Conservation (phyloP, 2,888 invertebrate genomes). For the Listrodromus nycthemerus region DNA sequence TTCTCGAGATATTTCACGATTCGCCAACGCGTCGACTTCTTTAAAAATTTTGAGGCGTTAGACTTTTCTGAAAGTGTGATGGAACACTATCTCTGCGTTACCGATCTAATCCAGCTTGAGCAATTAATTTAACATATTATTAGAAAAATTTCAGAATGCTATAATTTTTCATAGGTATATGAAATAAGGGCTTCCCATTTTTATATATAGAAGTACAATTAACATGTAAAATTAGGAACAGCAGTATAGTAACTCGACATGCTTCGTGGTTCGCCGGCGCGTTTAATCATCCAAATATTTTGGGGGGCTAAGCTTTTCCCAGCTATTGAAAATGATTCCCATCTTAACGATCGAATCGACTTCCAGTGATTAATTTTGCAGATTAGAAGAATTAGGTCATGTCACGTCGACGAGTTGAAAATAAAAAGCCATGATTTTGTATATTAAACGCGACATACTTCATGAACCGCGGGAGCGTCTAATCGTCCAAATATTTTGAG, state of each 20-base stretch:
- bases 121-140: too few relatives aligned
- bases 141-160: too few relatives aligned
- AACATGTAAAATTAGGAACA: too few relatives aligned
- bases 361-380: background rate
- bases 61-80: too few relatives aligned
- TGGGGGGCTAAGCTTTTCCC: slow-evolving; percentile 66
- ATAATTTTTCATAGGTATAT: too few relatives aligned
- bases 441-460: slow-evolving; percentile 25
- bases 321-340: background rate
- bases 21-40: slow-evolving; percentile 67
- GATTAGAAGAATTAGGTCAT: background rate
- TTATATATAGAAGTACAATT: too few relatives aligned
- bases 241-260: too few relatives aligned
- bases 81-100: too few relatives aligned
- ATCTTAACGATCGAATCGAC: background rate
- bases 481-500: slow-evolving; percentile 78
- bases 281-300: too few relatives aligned
- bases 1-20: slow-evolving; percentile 27
- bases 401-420: background rate
- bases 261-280: too few relatives aligned
- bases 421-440: background rate
- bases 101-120: too few relatives aligned
- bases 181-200: too few relatives aligned
- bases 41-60: slow-evolving; percentile 78
- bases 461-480: slow-evolving; percentile 42